Conservation (phyloP, 2,888 invertebrate genomes). For the Dichetophora obliterata region DNA sequence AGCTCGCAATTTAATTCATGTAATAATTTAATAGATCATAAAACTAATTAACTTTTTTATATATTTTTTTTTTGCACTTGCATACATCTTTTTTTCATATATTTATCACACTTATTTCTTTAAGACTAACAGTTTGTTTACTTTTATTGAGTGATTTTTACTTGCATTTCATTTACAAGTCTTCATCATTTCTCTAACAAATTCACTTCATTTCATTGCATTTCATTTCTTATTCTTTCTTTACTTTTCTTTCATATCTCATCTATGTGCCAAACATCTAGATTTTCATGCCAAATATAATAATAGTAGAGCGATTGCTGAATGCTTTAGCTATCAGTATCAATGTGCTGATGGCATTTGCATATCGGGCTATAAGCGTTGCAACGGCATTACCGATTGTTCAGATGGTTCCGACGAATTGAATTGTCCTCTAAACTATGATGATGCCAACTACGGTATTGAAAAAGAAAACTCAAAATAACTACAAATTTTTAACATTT, state of each 20-base stretch:
- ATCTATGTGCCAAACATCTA: slow-evolving; percentile 38
- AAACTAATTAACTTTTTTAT: neutral
- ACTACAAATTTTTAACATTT: too few species aligned
- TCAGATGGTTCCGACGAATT: slow-evolving; percentile 76
- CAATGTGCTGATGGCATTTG: slow-evolving; percentile 77
- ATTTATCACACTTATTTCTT: neutral
- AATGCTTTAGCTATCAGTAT: slow-evolving; percentile 72
- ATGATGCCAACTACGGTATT: slow-evolving; percentile 66
- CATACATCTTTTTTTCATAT: too few species aligned
- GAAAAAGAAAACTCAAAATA: neutral
- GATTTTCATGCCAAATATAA: slow-evolving; percentile 65
- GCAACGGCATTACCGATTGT: slow-evolving; percentile 74
- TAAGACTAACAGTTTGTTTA: too few species aligned
- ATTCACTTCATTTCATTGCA: neutral
- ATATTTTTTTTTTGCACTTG: neutral
- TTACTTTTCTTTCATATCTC: slow-evolving; percentile 29
- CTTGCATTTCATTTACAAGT: neutral
- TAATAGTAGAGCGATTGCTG: slow-evolving; percentile 60
- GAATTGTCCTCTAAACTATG: slow-evolving; percentile 71
- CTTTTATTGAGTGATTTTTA: too few species aligned
- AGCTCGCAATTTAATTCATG: too few species aligned
- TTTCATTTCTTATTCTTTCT: neutral
- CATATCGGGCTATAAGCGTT: slow-evolving; percentile 74
- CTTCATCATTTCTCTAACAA: neutral
- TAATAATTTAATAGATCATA: too few species aligned